These are phyloP conservation scores for Platerodrilus igneus DNA, from an alignment of 2,888 invertebrate species.

Conservation along the genomic window DNA sequence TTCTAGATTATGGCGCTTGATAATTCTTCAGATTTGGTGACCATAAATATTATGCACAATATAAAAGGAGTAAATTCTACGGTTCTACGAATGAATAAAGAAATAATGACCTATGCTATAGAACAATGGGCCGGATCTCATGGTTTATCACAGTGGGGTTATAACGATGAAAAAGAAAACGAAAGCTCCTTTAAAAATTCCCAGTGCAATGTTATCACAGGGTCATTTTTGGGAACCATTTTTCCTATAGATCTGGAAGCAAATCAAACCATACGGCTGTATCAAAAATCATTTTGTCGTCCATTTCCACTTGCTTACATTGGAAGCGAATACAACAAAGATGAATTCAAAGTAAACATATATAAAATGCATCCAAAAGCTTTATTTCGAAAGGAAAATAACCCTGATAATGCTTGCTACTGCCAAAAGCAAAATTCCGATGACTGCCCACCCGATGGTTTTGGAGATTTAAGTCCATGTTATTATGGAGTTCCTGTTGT, in stretches of 20 bases:
- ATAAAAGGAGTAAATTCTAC: no score
- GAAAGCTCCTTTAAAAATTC: constrained; percentile 45
- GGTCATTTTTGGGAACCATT: constrained; percentile 66
- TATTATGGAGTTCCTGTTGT: constrained; percentile 66
- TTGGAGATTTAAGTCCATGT: constrained; percentile 51
- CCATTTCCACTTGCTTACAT: constrained; percentile 55
- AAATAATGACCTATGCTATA: no score
- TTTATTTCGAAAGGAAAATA: constrained; percentile 52
- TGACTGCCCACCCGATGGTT: constrained; percentile 70
- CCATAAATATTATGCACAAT: constrained; percentile 48
- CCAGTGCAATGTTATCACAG: constrained; percentile 63
- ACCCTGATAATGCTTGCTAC: constrained; percentile 61
- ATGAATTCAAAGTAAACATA: constrained; percentile 56
- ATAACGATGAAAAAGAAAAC: constrained; percentile 43
- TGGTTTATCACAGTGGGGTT: constrained; percentile 68
- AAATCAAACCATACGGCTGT: constrained; percentile 57
- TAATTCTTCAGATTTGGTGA: constrained; percentile 57
- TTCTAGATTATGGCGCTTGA: constrained; percentile 56
- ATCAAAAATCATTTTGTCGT: constrained; percentile 72
- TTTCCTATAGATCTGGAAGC: constrained; percentile 60
- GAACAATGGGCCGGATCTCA: constrained; percentile 60
- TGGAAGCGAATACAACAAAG: constrained; percentile 38
- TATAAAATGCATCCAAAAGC: constrained; percentile 60
- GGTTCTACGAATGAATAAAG: no score
- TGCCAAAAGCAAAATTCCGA: constrained; percentile 49